Evolutionary conservation across 2,797 vertebrate genomes (phyloP).

Genomic region (Sebastes matsubarae): DNA sequence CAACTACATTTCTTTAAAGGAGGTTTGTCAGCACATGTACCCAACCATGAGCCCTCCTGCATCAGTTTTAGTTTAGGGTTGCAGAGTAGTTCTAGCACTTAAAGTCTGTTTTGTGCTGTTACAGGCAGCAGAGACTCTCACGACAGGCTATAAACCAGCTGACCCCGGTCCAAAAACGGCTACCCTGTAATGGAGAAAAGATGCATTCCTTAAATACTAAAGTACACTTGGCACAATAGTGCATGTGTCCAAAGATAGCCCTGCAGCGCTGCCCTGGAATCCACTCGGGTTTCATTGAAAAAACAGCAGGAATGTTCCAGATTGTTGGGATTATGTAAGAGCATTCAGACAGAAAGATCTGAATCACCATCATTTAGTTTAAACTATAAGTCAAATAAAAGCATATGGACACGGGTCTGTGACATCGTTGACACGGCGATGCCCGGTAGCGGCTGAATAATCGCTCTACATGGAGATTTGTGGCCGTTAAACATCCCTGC

Average conservation of each 20-base stretch:
- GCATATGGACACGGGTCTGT: neutral
- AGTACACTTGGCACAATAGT: slow-evolving; percentile 18
- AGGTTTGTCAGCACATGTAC: neutral
- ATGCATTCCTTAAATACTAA: slow-evolving; percentile 51
- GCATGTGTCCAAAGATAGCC: slow-evolving; percentile 49
- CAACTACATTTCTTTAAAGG: neutral
- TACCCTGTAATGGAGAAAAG: slow-evolving; percentile 23
- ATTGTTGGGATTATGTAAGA: slow-evolving; percentile 15
- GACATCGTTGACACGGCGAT: neutral
- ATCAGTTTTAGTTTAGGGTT: neutral
- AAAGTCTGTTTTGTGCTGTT: no score
- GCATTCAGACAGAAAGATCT: neutral
- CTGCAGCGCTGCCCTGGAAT: slow-evolving; percentile 29
- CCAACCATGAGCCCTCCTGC: neutral
- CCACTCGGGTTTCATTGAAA: slow-evolving; percentile 13
- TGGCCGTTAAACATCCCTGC: neutral
- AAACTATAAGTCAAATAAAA: neutral
- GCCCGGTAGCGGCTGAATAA: neutral
- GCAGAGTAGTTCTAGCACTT: neutral
- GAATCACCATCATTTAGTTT: neutral
- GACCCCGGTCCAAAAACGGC: slow-evolving; percentile 48
- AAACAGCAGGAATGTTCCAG: slow-evolving; percentile 14
- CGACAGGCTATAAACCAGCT: slow-evolving; percentile 17
- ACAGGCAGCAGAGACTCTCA: slow-evolving; percentile 6
- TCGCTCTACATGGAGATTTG: neutral